Evolutionary conservation across 2,888 invertebrate species (phyloP).

Genomic region (Dryadula phaetusa): DNA sequence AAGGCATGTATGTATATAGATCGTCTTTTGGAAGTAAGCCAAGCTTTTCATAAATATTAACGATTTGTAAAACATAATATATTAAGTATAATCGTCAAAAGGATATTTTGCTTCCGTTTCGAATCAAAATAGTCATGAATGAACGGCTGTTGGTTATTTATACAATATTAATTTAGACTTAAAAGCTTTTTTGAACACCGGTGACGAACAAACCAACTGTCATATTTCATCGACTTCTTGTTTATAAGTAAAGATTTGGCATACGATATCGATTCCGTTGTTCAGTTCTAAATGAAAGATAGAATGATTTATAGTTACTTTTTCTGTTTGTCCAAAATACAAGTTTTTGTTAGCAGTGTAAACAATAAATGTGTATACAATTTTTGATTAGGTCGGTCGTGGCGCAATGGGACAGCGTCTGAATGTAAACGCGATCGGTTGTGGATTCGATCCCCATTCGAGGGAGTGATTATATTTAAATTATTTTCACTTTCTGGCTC

Average conservation of each 20-base stretch:
- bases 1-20: neutral
- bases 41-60: conserved; percentile 8
- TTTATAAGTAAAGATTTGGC: conserved; percentile 33
- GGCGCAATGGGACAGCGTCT: too few species aligned
- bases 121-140: conserved; percentile 38
- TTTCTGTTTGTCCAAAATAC: too few species aligned
- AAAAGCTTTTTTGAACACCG: conserved; percentile 51
- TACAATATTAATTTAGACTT: conserved; percentile 44
- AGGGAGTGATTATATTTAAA: too few species aligned
- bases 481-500: too few species aligned
- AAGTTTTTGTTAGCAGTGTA: too few species aligned
- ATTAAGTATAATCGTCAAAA: conserved; percentile 35
- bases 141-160: conserved; percentile 39
- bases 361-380: too few species aligned
- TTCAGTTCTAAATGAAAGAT: too few species aligned
- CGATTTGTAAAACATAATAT: conserved; percentile 25
- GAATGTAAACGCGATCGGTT: too few species aligned
- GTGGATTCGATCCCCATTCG: too few species aligned
- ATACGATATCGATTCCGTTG: neutral
- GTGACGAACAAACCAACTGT: conserved; percentile 49
- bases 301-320: too few species aligned
- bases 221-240: conserved; percentile 45
- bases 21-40: neutral
- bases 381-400: too few species aligned
- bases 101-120: conserved; percentile 39